Base-by-base conservation (phyloP, 2,888 invertebrate species). In the Eupithecia abbreviata region DNA sequence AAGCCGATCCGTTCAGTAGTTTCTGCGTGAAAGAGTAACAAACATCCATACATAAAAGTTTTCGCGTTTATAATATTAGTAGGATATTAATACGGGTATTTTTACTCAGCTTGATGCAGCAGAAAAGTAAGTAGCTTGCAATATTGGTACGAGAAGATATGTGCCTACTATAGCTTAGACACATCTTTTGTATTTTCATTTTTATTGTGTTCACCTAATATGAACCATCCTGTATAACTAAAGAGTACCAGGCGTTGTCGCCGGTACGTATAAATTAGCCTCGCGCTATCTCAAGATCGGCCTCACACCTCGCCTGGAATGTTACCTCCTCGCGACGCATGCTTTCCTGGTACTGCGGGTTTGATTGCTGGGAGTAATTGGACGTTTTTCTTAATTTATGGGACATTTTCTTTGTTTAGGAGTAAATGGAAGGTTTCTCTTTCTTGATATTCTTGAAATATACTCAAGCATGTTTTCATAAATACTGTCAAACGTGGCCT, bases 261-360 rank as follows among this genome's bases (percentile, higher is more conserved):
- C 91, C 93, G 92, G 92, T 94, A 93, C 93, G 91, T 90, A 95
- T 95, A 95, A 95, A 94, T 94, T 95, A 94, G 90, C 89, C 83
- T 84, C 79, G 86, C 87, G 89, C 90, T 95, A 95, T 95, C 95
- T 89, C 89, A 84, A 86, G 90, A 95, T 94, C 94, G 92, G 93
- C 94, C 94, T 95, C 94, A 94, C 95, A 95, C 95, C 94, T 95
- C 93, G 94, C 88, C 81, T 86, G 93, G 93, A 92, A 93, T 85
- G 84, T 82, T 85, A 86, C 85, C 89, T 89, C 85, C 85, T 87
- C 77, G 80, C 82, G 83, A 87, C 84, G 84, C 87, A 89, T 93
- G 91, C 84, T 84, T 81, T 86, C 91, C 91, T 92, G 90, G 92
- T 92, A 90, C 81, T 82, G 69, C 70, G 78, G 77, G 75, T 73